These are phyloP conservation scores for Amiota minor DNA, from an alignment of 2,888 invertebrate species.

Conservation along the genomic window DNA sequence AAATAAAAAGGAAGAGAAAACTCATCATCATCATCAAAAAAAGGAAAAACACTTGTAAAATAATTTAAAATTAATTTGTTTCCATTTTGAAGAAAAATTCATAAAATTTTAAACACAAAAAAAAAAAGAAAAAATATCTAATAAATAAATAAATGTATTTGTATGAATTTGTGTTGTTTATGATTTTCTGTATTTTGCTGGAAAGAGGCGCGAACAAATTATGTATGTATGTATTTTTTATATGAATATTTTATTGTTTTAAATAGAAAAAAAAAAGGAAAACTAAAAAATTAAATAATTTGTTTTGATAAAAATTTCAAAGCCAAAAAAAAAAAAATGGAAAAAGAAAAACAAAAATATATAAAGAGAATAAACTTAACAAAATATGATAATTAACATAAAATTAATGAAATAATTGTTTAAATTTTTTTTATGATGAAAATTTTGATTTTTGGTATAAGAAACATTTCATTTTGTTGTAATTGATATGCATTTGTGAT, in stretches of 20 bases:
- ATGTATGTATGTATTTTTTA: conserved; percentile 25
- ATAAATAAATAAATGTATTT: too few species aligned
- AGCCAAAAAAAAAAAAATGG: conserved; percentile 19
- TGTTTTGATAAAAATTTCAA: conserved; percentile 19
- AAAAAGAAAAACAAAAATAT: too few species aligned
- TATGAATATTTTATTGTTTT: conserved; percentile 20
- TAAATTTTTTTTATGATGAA: conserved; percentile 31
- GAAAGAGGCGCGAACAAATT: conserved; percentile 31
- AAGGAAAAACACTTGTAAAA: not conserved
- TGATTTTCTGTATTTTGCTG: too few species aligned
- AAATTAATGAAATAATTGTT: conserved; percentile 31
- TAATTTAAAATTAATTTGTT: conserved; percentile 2
- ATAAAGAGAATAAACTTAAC: not conserved
- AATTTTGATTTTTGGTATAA: conserved; percentile 47
- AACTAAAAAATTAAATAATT: conserved; percentile 7
- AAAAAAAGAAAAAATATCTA: too few species aligned
- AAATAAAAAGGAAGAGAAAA: too few species aligned
- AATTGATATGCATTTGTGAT: conserved; percentile 70
- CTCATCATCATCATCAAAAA: not conserved
- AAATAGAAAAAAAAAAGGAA: not conserved
- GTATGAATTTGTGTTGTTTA: too few species aligned
- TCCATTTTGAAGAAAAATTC: not conserved
- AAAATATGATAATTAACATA: conserved; percentile 5
- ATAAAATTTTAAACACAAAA: not conserved
- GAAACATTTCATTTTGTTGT: conserved; percentile 56